Conservation (phyloP, 2,888 invertebrate species). For the Morpho deidamia region DNA sequence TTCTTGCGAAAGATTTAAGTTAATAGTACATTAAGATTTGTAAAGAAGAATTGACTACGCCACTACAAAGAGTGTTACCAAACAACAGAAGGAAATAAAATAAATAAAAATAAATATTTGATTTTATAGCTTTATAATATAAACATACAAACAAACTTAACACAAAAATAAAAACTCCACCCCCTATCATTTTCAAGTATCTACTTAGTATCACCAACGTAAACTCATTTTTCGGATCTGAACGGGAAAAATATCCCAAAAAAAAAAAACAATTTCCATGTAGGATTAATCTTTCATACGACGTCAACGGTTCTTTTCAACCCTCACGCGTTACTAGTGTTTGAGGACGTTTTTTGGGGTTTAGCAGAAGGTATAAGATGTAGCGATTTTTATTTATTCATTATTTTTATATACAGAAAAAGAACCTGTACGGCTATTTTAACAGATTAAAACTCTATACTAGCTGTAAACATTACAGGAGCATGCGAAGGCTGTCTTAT, state of each 20-base stretch:
- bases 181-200: conserved; percentile 1
- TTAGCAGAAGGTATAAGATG: conserved; percentile 17
- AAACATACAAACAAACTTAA: neutral
- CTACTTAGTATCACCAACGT: conserved; percentile 13
- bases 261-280: conserved; percentile 52
- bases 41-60: no score
- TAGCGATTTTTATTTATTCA: neutral
- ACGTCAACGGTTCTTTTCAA: conserved; percentile 40
- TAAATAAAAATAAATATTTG: no score
- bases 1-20: no score
- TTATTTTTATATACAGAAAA: no score
- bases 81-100: no score
- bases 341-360: conserved; percentile 27
- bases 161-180: neutral
- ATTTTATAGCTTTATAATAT: no score
- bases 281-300: conserved; percentile 60
- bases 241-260: conserved; percentile 34
- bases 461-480: no score
- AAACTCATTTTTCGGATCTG: conserved; percentile 4
- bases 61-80: no score
- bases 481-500: no score
- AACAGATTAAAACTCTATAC: no score
- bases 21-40: no score
- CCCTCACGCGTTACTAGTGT: conserved; percentile 34
- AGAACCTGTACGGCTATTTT: no score